Base-by-base conservation (phyloP, 2,113 vertebrate species). In the Cebus imitator region DNA sequence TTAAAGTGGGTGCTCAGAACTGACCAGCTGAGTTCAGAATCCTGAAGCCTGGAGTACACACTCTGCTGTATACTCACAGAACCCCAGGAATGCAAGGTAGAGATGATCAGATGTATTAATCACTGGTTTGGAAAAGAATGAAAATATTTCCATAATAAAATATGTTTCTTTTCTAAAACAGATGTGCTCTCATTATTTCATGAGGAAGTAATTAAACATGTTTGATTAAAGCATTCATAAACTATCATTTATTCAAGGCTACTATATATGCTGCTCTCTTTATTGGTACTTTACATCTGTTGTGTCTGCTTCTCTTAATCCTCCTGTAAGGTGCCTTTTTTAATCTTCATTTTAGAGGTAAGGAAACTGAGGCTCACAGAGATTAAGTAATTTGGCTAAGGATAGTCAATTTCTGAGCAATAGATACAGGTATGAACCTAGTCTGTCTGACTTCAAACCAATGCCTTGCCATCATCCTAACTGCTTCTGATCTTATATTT, bases 201-300 rank as follows among this genome's bases (percentile, higher is more conserved):
- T 96, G 66, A 98, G 97, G 95, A 96, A 96, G 55, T 96, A 92
- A 97, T 97, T 97, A 97, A 91, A 89, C 87, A 55, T 96, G 78
- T 96, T 97, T 97, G 92, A 97, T 98, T 97, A 96, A 97, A 96
- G 97, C 87, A 94, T 95, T 90, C 87, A 92, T 90, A 96, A 94
- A 58, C 40, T 90, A 27, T 97, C 95, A 87, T 96, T 95, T 89
- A 97, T 89, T 93, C 57, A 94, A 81, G 87, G 79, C 94, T 95
- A 83, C 82, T 95, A 45, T 90, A 35, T 87, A 20, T 85, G 57
- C 87, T 90, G 84, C 72, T 84, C 1, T 88, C 87, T 96, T 90
- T 93, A 27, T 58, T 76, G 32, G 50, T 35, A 21, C 90, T 91
- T 91, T 43, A 30, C 58, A 9, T 79, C 21, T 23, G 43, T 79